Conservation (phyloP, 2,888 invertebrate genomes). For the Lucinisca nassula region DNA sequence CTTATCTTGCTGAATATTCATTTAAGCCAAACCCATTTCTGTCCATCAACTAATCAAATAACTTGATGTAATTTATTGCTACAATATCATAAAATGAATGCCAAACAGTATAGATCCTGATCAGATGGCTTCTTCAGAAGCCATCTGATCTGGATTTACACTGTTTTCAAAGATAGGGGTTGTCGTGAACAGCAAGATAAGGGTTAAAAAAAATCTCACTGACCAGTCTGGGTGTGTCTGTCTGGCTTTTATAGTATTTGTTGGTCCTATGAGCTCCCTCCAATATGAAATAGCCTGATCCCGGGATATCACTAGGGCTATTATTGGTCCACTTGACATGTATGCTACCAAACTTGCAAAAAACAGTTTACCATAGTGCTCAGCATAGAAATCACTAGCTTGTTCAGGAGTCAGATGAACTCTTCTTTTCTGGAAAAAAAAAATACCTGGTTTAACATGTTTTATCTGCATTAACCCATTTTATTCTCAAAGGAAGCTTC, state of each 20-base stretch:
- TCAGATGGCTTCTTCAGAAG: too few relatives aligned
- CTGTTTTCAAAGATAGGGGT: too few relatives aligned
- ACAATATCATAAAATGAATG: too few relatives aligned
- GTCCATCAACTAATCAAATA: too few relatives aligned
- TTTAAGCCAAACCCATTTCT: too few relatives aligned
- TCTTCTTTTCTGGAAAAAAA: constrained; percentile 90
- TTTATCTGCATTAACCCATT: too few relatives aligned
- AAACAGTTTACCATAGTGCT: constrained; percentile 92
- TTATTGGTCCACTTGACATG: constrained; percentile 93
- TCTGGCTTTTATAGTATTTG: constrained; percentile 88
- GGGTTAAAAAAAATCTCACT: too few relatives aligned
- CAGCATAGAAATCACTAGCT: constrained; percentile 94
- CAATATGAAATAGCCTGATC: constrained; percentile 92
- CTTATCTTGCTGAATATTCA: too few relatives aligned
- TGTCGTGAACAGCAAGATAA: too few relatives aligned
- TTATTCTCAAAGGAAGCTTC: too few relatives aligned
- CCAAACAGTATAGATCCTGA: not conserved
- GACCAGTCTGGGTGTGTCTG: constrained; percentile 91
- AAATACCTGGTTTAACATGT: too few relatives aligned
- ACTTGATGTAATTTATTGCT: too few relatives aligned
- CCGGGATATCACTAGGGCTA: constrained; percentile 92
- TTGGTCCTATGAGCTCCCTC: constrained; percentile 92
- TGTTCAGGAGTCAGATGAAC: constrained; percentile 94
- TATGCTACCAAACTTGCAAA: constrained; percentile 94
- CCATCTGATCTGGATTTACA: not conserved